A percentile compares a stretch with the other conserved stretches of the same genome.
Evolutionary conservation across 2,797 vertebrate species (phyloP).

Genomic region (Intellagama lesueurii): DNA sequence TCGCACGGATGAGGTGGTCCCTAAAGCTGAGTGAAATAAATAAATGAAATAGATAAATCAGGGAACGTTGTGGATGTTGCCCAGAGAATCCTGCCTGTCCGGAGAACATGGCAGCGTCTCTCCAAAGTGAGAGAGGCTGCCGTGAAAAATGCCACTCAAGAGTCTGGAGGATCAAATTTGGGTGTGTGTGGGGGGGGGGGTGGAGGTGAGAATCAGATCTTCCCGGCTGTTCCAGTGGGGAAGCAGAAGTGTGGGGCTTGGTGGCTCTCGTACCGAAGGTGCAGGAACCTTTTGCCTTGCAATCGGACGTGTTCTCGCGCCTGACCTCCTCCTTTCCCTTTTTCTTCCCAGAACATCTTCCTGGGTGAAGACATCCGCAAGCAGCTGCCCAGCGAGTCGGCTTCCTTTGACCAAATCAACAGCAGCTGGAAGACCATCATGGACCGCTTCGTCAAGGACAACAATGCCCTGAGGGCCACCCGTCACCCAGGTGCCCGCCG

Average conservation of each 20-base stretch:
- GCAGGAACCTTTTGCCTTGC: not conserved
- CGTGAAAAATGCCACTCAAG: too few species aligned
- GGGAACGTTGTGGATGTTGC: too few species aligned
- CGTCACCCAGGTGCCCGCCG: constrained; percentile 82
- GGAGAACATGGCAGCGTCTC: too few species aligned
- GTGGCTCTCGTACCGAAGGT: too few species aligned
- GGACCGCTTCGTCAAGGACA: constrained; percentile 79
- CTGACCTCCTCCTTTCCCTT: not conserved
- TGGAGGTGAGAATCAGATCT: too few species aligned
- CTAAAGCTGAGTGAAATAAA: too few species aligned
- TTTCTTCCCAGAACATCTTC: constrained; percentile 85
- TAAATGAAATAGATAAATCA: too few species aligned
- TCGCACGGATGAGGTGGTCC: too few species aligned
- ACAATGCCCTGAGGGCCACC: constrained; percentile 85
- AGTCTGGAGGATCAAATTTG: too few species aligned
- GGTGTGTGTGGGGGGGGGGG: too few species aligned
- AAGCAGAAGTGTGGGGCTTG: not conserved
- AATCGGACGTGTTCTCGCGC: not conserved
- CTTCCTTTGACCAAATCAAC: constrained; percentile 85
- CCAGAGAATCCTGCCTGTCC: not conserved
- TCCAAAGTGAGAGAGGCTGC: too few species aligned
- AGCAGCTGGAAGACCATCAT: constrained; percentile 86
- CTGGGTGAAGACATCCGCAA: constrained; percentile 89
- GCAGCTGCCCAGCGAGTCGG: constrained; percentile 85
- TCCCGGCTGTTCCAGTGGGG: not conserved